These are phyloP conservation scores for Gorsachius goisagi DNA, from an alignment of 2,113 vertebrate genomes.

Conservation along the genomic window DNA sequence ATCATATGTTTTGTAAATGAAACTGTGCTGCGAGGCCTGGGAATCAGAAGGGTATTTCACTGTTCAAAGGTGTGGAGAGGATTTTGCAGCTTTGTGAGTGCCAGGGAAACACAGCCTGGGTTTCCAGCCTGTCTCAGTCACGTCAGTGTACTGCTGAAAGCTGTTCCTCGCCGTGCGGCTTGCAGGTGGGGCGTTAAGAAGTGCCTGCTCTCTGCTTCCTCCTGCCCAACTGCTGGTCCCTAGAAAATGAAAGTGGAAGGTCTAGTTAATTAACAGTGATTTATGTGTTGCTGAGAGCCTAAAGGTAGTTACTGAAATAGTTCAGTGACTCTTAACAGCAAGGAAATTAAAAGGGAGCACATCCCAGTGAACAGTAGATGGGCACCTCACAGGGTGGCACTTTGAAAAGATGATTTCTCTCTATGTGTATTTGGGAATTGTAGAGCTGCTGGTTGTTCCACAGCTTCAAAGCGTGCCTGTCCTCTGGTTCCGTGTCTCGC, in stretches of 20 bases:
- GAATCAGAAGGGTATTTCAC: neutral
- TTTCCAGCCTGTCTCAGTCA: neutral
- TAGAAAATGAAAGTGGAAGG: neutral
- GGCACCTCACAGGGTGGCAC: neutral
- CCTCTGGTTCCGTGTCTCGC: neutral
- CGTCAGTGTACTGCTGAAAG: neutral
- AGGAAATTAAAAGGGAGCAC: neutral
- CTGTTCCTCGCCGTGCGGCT: neutral
- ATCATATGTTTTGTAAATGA: neutral
- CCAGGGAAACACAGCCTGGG: neutral
- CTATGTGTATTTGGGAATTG: neutral
- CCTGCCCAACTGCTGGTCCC: neutral
- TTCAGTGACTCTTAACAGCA: neutral
- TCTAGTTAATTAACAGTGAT: neutral
- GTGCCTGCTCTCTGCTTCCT: neutral
- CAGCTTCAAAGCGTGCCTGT: neutral
- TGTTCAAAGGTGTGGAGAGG: neutral
- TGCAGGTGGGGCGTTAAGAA: neutral
- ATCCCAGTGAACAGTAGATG: fast-evolving
- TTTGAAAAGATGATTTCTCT: neutral
- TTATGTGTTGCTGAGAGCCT: neutral
- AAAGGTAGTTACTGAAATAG: neutral
- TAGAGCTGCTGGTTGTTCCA: neutral
- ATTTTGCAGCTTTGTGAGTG: neutral
- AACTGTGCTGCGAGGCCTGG: neutral